These are phyloP conservation scores for Hippopotamyrus pictus DNA, from an alignment of 2,797 vertebrate species.

Conservation along the genomic window DNA sequence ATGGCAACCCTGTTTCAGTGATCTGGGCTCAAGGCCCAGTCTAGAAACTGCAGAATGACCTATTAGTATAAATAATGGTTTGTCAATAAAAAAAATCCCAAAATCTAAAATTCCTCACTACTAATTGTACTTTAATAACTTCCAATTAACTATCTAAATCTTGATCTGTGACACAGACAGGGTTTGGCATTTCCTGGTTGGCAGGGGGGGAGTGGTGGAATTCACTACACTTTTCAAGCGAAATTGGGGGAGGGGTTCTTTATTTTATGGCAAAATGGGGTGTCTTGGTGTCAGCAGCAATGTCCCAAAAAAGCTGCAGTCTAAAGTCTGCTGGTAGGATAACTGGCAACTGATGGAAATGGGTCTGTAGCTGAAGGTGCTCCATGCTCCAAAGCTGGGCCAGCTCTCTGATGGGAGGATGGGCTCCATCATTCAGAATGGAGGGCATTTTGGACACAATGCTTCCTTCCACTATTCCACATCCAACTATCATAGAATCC, in stretches of 20 bases:
- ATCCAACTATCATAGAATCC: neutral
- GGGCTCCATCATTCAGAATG: neutral
- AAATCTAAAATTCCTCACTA: neutral
- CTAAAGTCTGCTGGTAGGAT: neutral
- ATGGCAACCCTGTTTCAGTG: neutral
- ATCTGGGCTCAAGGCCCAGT: neutral
- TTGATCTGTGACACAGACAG: neutral
- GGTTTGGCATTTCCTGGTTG: neutral
- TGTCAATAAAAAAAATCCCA: neutral
- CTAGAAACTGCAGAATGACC: neutral
- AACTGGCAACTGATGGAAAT: neutral
- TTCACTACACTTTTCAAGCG: too few relatives aligned
- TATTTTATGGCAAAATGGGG: neutral
- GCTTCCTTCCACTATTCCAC: neutral
- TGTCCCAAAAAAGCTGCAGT: neutral
- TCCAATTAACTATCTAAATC: neutral
- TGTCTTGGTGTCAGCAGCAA: neutral
- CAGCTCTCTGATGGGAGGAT: neutral
- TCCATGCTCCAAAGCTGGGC: neutral
- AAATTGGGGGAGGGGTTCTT: neutral
- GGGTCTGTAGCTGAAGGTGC: neutral
- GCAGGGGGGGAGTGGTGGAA: neutral
- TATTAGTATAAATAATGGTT: neutral
- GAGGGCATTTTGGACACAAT: neutral
- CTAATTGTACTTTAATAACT: neutral